These are phyloP conservation scores for Petrolisthes cinctipes DNA, from an alignment of 2,888 invertebrate species.

Conservation along the genomic window DNA sequence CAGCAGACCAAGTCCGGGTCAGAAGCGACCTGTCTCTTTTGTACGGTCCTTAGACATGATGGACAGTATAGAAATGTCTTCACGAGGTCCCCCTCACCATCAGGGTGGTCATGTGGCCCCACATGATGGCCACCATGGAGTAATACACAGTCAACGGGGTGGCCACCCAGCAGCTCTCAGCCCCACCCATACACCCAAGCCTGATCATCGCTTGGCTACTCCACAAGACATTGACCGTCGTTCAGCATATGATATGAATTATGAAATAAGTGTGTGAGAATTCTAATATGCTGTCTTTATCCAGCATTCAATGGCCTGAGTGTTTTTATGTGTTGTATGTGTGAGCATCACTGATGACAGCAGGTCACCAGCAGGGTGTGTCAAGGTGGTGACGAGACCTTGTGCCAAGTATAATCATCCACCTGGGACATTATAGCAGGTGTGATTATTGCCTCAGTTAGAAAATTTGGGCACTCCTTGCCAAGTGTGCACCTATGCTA, in stretches of 20 bases:
- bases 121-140: slow-evolving; percentile 42
- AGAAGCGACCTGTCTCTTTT: slow-evolving; percentile 86
- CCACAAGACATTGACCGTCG: slow-evolving; percentile 59
- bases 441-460: slow-evolving; percentile 29
- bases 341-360: slow-evolving; percentile 8
- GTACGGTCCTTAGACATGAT: slow-evolving; percentile 91
- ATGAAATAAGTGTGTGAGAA: slow-evolving; percentile 90
- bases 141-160: slow-evolving; percentile 39
- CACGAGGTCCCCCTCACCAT: slow-evolving; percentile 51
- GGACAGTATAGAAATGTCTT: slow-evolving; percentile 76
- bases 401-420: slow-evolving; percentile 55
- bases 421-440: slow-evolving; percentile 25
- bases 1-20: slow-evolving; percentile 65
- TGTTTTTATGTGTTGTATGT: slow-evolving; percentile 39
- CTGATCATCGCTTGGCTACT: slow-evolving; percentile 57
- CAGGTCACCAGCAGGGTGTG: not conserved
- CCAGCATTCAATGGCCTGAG: slow-evolving; percentile 39
- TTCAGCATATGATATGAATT: slow-evolving; percentile 86
- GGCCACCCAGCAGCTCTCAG: slow-evolving; percentile 46
- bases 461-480: slow-evolving; percentile 47
- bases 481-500: slow-evolving; percentile 60
- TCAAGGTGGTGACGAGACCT: slow-evolving; percentile 47
- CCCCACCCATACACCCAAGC: slow-evolving; percentile 55
- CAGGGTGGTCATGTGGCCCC: slow-evolving; percentile 29
- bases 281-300: slow-evolving; percentile 10